Evolutionary conservation across 1,140 invertebrate species (phyloP).

Genomic region (Mactra quadrangularis): DNA sequence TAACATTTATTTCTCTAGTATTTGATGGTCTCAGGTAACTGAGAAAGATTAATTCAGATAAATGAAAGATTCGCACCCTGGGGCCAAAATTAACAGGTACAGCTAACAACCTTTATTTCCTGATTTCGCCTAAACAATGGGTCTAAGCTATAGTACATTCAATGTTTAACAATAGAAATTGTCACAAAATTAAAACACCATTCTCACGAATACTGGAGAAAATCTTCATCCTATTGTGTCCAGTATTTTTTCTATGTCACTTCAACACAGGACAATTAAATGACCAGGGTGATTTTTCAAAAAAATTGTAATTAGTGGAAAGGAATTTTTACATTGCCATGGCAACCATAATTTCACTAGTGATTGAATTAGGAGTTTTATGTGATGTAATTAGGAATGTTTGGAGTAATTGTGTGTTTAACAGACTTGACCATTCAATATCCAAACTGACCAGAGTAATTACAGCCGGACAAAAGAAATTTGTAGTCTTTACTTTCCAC

Average conservation of each 20-base stretch:
- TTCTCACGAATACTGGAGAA: neutral
- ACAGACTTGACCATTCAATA: slow-evolving; percentile 41
- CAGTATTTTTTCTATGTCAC: slow-evolving; percentile 29
- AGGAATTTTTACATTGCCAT: slow-evolving; percentile 52
- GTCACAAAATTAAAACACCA: slow-evolving; percentile 30
- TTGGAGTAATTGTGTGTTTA: slow-evolving; percentile 47
- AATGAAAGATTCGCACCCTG: slow-evolving; percentile 49
- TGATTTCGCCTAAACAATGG: slow-evolving; percentile 33
- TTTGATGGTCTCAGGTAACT: slow-evolving; percentile 26
- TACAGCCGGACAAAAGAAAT: slow-evolving; percentile 43
- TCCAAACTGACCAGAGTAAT: slow-evolving; percentile 48
- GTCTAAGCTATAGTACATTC: neutral
- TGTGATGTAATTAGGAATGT: slow-evolving; percentile 55
- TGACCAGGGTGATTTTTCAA: slow-evolving; percentile 40
- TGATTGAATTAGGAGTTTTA: slow-evolving; percentile 58
- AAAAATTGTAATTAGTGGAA: slow-evolving; percentile 55
- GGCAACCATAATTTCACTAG: slow-evolving; percentile 49
- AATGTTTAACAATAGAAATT: slow-evolving; percentile 23
- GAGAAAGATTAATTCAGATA: slow-evolving; percentile 58
- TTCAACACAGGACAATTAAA: slow-evolving; percentile 56
- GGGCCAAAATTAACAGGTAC: slow-evolving; percentile 55
- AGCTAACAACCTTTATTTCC: slow-evolving; percentile 19
- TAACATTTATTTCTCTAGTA: slow-evolving; percentile 7
- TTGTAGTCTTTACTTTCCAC: slow-evolving; percentile 43
- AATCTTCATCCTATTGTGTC: slow-evolving; percentile 21